Evolutionary conservation across 2,113 vertebrate species (phyloP).

Genomic region (Actenoides hombroni): DNA sequence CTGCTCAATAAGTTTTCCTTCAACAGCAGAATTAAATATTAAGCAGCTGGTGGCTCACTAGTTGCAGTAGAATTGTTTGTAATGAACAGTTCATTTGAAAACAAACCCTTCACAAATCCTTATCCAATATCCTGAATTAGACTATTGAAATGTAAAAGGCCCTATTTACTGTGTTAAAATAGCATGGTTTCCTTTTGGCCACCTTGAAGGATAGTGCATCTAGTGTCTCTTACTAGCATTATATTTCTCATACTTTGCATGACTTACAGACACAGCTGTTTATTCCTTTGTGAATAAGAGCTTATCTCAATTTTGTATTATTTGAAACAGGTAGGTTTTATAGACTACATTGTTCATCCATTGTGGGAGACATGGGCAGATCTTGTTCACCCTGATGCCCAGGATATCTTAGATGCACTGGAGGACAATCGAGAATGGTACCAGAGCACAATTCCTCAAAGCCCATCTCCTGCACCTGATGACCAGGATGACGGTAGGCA

Average conservation of each 20-base stretch:
- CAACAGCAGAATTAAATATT: neutral
- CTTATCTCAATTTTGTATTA: neutral
- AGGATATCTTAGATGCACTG: constrained; percentile 96
- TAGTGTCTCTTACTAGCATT: neutral
- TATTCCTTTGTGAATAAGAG: neutral
- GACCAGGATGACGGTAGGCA: constrained; percentile 88
- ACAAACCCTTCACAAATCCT: neutral
- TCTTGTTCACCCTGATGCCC: constrained; percentile 95
- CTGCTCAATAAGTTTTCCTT: neutral
- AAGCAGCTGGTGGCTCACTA: neutral
- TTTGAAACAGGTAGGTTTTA: constrained; percentile 91
- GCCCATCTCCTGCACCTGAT: constrained; percentile 91
- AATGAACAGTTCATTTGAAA: neutral
- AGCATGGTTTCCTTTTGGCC: neutral
- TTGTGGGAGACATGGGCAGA: constrained; percentile 99
- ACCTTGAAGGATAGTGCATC: neutral
- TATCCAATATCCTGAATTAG: neutral
- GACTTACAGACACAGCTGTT: neutral
- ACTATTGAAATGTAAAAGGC: neutral
- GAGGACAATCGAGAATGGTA: constrained; percentile 99
- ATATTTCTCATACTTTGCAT: neutral
- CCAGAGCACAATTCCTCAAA: constrained; percentile 99
- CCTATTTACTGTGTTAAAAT: neutral
- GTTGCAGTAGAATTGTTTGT: neutral
- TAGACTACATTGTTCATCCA: constrained; percentile 98